Evolutionary conservation across 1,140 invertebrate species (phyloP).

Genomic region (Musca vetustissima): DNA sequence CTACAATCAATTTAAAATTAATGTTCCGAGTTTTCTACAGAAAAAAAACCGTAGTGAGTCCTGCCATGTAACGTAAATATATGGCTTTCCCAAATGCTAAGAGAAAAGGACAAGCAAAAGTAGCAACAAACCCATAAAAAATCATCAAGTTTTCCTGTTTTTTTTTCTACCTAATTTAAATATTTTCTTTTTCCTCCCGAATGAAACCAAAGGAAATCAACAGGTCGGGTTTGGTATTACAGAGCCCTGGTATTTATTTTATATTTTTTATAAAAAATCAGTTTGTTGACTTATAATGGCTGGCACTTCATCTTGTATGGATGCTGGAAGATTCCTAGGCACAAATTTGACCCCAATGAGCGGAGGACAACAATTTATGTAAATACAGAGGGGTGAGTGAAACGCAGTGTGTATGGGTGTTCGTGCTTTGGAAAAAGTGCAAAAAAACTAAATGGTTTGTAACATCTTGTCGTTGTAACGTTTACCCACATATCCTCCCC

Average conservation of each 20-base stretch:
- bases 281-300: not conserved
- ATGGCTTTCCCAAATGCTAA: not conserved
- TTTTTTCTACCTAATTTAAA: slow-evolving; percentile 7
- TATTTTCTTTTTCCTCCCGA: not conserved
- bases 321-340: not conserved
- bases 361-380: not conserved
- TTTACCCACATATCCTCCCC: not conserved
- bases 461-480: slow-evolving; percentile 1
- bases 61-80: not conserved
- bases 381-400: too few species aligned
- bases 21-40: too few species aligned
- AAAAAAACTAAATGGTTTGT: slow-evolving; percentile 13
- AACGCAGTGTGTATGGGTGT: too few species aligned
- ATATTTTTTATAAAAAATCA: too few species aligned
- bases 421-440: not conserved
- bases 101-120: too few species aligned
- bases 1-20: not conserved
- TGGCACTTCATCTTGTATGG: not conserved
- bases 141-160: slow-evolving; percentile 1
- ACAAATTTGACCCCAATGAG: slow-evolving; percentile 5
- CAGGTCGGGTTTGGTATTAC: not conserved
- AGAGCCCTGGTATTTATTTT: not conserved
- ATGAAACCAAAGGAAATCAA: slow-evolving; percentile 3
- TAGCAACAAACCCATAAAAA: slow-evolving; percentile 14
- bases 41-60: too few species aligned